These are phyloP conservation scores for Arbacia lixula DNA, from an alignment of 53 echinoderm and acorn worm genomes.

Conservation along the genomic window DNA sequence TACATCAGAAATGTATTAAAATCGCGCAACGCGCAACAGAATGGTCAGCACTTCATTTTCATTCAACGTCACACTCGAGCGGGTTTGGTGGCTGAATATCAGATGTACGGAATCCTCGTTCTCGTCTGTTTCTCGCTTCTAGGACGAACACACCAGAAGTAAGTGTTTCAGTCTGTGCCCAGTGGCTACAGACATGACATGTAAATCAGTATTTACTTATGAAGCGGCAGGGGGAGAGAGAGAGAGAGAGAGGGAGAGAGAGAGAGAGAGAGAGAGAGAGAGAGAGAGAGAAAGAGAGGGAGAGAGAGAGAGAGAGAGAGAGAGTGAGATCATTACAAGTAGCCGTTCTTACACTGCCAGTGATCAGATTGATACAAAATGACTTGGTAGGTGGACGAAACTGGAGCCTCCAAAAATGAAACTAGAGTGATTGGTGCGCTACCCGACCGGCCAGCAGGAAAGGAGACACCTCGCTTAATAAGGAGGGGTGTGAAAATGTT, in stretches of 20 bases:
- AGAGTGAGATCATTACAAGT: slow-evolving; percentile 20
- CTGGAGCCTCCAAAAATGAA: not conserved
- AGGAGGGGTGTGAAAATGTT: too few species aligned
- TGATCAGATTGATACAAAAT: slow-evolving; percentile 11
- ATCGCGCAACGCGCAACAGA: too few species aligned
- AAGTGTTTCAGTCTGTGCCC: not conserved
- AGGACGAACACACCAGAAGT: too few species aligned
- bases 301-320: slow-evolving; percentile 2
- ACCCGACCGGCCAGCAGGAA: not conserved
- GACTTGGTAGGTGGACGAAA: slow-evolving; percentile 2
- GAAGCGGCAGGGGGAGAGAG: not conserved
- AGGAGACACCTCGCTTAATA: slow-evolving; percentile 23
- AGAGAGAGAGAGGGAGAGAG: not conserved
- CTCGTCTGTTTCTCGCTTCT: too few species aligned
- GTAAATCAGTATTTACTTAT: not conserved
- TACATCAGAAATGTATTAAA: too few species aligned
- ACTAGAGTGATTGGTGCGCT: slow-evolving; percentile 1
- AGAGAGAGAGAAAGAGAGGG: not conserved
- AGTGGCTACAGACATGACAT: not conserved
- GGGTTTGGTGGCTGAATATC: too few species aligned
- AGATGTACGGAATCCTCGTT: too few species aligned
- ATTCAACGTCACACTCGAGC: too few species aligned
- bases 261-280: not conserved
- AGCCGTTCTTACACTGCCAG: too few species aligned
- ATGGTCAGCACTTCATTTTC: too few species aligned